Evolutionary conservation across 2,113 vertebrate genomes (phyloP), one percentile per base, ranked within the genome.

Genomic region (Boleophthalmus pectinirostris): DNA sequence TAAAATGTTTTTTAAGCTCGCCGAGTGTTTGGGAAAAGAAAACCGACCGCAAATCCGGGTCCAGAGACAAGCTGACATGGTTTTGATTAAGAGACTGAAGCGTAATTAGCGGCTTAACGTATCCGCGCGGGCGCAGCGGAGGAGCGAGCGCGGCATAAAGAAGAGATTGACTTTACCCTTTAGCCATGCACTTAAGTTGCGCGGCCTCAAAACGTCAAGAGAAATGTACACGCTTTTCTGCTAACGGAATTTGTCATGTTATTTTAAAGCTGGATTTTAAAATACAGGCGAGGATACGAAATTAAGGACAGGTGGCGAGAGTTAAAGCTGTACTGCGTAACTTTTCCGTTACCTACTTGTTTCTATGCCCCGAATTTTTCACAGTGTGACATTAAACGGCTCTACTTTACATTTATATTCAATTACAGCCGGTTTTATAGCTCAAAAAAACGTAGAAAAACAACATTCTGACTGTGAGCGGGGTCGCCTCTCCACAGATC

Each of bases 61-160:
- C 89, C 83, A 88, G 82, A 82, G 83, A 89, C 87, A 87, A 89
- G 79, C 88, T 91, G 91, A 92, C 91, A 89, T 73, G 83, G 84
- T 82, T 88, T 90, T 91, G 91, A 93, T 92, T 91, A 90, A 43
- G 76, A 84, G 88, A 87, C 80, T 87, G 86, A 90, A 86, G 87
- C 85, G 90, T 92, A 93, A 93, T 93, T 92, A 90, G 85, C 86
- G 79, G 78, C 89, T 90, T 91, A 90, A 83, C 85, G 80, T 88
- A 81, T 89, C 78, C 73, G 81, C 71, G 70, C 70, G 80, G 73
- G 67, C 73, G 54, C 58, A 33, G 46, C 68, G 77, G 54, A 54
- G 29, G 46, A 45, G 53, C 74, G 68, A 69, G 24, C 20, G 47
- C 15, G 33, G 78, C 74, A 75, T 68, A 82, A 80, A 78, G 75